Conservation (phyloP, 2,888 invertebrate species). For the Petrolisthes manimaculis region DNA sequence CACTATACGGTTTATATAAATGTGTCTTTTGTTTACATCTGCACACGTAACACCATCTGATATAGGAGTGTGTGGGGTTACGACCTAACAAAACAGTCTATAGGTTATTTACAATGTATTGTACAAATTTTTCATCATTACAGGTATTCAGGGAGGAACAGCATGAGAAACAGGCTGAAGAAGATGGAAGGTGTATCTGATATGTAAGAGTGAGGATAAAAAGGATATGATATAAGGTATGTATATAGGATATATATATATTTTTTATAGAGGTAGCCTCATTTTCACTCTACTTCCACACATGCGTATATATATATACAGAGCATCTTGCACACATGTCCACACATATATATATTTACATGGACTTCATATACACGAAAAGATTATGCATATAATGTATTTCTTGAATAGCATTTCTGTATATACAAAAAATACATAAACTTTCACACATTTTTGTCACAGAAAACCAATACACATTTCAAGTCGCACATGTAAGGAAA, state of each 20-base stretch:
- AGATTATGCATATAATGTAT: background rate
- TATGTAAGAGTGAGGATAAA: background rate
- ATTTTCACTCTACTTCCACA: background rate
- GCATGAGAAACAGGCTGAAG: background rate
- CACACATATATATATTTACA: background rate
- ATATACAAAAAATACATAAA: slow-evolving; percentile 5
- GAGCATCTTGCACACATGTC: background rate
- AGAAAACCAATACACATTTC: background rate
- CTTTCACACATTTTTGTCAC: background rate
- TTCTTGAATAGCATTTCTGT: no score
- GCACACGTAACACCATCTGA: slow-evolving; percentile 26
- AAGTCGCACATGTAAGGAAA: background rate
- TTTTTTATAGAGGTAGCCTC: no score
- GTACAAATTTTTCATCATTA: slow-evolving; percentile 18
- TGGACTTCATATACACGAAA: background rate
- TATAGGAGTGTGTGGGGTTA: slow-evolving; percentile 8
- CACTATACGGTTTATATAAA: slow-evolving; percentile 33
- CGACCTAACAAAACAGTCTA: background rate
- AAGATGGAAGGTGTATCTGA: background rate
- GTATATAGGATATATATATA: background rate
- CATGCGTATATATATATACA: slow-evolving; percentile 19
- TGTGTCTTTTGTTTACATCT: slow-evolving; percentile 23
- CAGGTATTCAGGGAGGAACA: background rate
- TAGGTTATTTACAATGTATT: slow-evolving; percentile 11
- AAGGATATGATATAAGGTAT: background rate